phyloP scores from a whole-genome alignment of 1,140 invertebrate species.

The Batillaria attramentaria region DNA sequence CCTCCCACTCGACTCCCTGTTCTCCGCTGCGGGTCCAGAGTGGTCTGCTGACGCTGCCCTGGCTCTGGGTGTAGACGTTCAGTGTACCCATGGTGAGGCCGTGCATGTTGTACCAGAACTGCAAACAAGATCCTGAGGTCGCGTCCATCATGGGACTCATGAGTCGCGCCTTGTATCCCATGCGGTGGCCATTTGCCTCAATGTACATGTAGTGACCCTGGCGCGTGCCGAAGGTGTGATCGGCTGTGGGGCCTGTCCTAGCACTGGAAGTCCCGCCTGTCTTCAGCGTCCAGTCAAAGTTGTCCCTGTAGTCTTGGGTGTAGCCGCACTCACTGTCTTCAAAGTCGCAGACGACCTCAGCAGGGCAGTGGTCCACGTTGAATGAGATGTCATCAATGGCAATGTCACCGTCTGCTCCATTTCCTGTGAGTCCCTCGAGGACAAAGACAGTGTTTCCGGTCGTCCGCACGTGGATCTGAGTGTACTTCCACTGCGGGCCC shows the following conservation, averaged over 20 bases:
- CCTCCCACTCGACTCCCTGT: conserved; percentile 54
- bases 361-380: conserved; percentile 35
- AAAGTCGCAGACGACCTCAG: conserved; percentile 59
- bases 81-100: conserved; percentile 70
- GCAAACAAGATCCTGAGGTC: conserved; percentile 59
- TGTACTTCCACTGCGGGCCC: conserved; percentile 16
- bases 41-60: conserved; percentile 20
- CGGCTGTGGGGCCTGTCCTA: conserved; percentile 49
- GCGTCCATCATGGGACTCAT: conserved; percentile 47
- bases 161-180: conserved; percentile 58
- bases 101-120: conserved; percentile 84
- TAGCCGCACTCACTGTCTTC: conserved; percentile 70
- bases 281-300: conserved; percentile 81
- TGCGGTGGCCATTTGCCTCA: conserved; percentile 60
- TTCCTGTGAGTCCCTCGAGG: conserved; percentile 56
- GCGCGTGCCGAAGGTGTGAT: conserved; percentile 66
- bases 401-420: conserved; percentile 57
- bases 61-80: conserved; percentile 53
- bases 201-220: conserved; percentile 72
- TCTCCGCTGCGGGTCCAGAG: conserved; percentile 54
- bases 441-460: conserved; percentile 1
- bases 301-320: conserved; percentile 80
- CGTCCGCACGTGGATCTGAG: neutral
- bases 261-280: neutral
- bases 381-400: conserved; percentile 63